Conservation (phyloP, 23 tunicate genomes). For the Trididemnum clinides region DNA sequence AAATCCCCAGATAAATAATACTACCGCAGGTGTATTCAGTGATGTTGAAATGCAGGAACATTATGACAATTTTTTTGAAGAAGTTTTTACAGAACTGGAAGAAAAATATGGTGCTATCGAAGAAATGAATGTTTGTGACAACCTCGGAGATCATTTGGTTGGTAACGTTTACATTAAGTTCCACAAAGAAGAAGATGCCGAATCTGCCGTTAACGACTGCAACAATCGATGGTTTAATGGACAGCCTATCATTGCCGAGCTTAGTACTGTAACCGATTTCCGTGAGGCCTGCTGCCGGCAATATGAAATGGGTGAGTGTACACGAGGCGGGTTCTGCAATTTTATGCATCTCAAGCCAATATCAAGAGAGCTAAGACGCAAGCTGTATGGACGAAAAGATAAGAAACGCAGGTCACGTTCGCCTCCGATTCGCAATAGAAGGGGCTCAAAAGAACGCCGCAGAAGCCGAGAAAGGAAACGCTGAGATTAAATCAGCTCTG, state of each 20-base stretch:
- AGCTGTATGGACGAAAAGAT: conserved; percentile 87
- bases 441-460: conserved; percentile 64
- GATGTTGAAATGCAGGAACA: conserved; percentile 97
- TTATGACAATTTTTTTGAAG: conserved; percentile 97
- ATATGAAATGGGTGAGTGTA: conserved; percentile 99
- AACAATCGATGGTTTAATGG: conserved; percentile 98
- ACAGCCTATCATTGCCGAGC: conserved; percentile 86
- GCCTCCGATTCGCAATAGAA: conserved; percentile 70
- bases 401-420: conserved; percentile 68
- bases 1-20: conserved; percentile 92
- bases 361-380: conserved; percentile 84
- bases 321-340: conserved; percentile 96
- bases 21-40: conserved; percentile 56
- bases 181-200: conserved; percentile 96
- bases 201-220: conserved; percentile 89
- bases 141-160: conserved; percentile 94
- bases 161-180: conserved; percentile 96
- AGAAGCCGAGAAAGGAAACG: too few relatives aligned
- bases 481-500: too few relatives aligned
- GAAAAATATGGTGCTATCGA: conserved; percentile 97
- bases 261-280: conserved; percentile 93
- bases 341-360: conserved; percentile 98
- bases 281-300: conserved; percentile 98
- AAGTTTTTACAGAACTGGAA: conserved; percentile 91
- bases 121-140: conserved; percentile 98